Conservation (phyloP, 2,888 invertebrate species). For the Dexiosoma caninum region DNA sequence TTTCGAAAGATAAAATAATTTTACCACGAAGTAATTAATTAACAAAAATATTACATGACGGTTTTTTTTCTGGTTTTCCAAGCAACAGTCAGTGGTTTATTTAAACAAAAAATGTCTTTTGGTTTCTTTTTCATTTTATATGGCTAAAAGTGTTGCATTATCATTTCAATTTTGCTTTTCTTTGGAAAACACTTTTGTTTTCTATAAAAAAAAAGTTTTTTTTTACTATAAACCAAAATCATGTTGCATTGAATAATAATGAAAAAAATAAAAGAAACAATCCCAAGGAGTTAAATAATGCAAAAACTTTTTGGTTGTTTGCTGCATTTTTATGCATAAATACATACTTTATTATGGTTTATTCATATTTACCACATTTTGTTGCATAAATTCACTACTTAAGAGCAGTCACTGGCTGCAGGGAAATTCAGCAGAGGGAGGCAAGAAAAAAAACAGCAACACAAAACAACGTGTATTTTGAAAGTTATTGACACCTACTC, state of each 20-base stretch:
- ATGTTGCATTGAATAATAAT: conserved; percentile 7
- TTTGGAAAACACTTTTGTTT: conserved; percentile 56
- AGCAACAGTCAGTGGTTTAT: not conserved
- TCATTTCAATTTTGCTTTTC: conserved; percentile 41
- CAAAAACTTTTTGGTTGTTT: conserved; percentile 37
- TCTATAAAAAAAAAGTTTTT: conserved; percentile 38
- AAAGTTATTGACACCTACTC: conserved; percentile 66
- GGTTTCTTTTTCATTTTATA: not conserved
- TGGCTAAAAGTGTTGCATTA: conserved; percentile 10
- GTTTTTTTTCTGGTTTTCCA: not conserved
- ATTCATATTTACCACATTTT: conserved; percentile 60
- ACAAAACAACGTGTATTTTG: conserved; percentile 60
- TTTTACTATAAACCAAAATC: conserved; percentile 20
- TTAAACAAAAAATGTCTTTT: not conserved
- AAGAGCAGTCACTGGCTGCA: not conserved
- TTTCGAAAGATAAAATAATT: not conserved
- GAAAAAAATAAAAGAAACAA: not conserved
- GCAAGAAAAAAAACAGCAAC: not conserved
- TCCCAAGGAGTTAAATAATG: conserved; percentile 60
- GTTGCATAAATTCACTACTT: conserved; percentile 41
- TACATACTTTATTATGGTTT: conserved; percentile 59
- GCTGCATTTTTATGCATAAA: conserved; percentile 56
- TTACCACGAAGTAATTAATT: conserved; percentile 53
- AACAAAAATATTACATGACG: conserved; percentile 31
- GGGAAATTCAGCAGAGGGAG: not conserved